Percentiles rank a stretch among this genome's conserved stretches.
Evolutionary conservation across 2,888 invertebrate species (phyloP).

Genomic region (Atherix ibis): DNA sequence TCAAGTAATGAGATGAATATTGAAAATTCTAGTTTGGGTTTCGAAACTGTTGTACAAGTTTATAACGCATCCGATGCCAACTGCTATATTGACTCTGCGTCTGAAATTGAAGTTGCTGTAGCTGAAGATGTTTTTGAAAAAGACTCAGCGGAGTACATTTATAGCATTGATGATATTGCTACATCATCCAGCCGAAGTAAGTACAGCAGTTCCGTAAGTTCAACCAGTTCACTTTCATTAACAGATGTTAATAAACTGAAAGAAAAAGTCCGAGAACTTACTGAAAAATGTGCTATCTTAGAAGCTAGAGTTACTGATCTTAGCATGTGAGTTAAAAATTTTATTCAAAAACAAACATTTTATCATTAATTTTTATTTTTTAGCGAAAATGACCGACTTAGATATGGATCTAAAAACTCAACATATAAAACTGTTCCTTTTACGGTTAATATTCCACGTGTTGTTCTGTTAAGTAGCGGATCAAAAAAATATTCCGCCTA

Average conservation of each 20-base stretch:
- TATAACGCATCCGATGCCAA: too few relatives aligned
- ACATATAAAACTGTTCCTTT: constrained; percentile 20
- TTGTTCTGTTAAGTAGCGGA: constrained; percentile 10
- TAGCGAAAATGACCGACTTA: constrained; percentile 24
- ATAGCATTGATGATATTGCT: constrained; percentile 1
- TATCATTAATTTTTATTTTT: constrained; percentile 3
- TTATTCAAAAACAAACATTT: too few relatives aligned
- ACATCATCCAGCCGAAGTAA: constrained; percentile 5
- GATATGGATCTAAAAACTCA: constrained; percentile 16
- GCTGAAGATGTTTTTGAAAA: neutral
- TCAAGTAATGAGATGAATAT: neutral
- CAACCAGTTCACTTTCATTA: neutral
- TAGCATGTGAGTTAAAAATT: constrained; percentile 16
- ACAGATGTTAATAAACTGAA: constrained; percentile 13
- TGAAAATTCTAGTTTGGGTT: neutral
- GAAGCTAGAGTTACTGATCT: constrained; percentile 28
- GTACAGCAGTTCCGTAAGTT: constrained; percentile 3
- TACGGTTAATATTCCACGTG: constrained; percentile 27
- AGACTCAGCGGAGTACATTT: neutral
- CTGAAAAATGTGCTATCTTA: constrained; percentile 24
- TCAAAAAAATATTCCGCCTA: constrained; percentile 24
- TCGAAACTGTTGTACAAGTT: neutral
- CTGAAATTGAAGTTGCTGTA: neutral
- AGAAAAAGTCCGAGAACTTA: constrained; percentile 21
- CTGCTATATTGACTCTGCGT: too few relatives aligned